phyloP scores from a whole-genome alignment of 2,888 invertebrate species.

The Sisyra terminalis region DNA sequence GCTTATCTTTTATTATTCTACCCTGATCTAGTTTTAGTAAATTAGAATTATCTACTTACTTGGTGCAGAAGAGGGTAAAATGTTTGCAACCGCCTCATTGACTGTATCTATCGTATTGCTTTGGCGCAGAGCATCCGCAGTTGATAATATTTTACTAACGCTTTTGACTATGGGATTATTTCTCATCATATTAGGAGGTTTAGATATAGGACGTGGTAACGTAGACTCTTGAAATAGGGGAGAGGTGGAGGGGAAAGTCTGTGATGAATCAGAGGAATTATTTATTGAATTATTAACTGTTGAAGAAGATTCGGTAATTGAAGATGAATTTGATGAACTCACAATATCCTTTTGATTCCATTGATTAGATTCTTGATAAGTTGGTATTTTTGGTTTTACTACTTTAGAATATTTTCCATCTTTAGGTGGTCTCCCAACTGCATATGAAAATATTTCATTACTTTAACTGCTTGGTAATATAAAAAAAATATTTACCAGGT shows the following conservation, averaged over 20 bases:
- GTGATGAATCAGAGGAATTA: neutral
- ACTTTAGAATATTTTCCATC: conserved; percentile 13
- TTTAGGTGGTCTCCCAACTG: conserved; percentile 33
- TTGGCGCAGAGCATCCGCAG: conserved; percentile 9
- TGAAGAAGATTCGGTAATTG: conserved; percentile 13
- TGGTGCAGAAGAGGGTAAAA: conserved; percentile 19
- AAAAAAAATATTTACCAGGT: conserved; percentile 17
- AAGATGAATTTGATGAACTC: conserved; percentile 8
- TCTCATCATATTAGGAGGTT: neutral
- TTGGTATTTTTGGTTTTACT: conserved; percentile 3
- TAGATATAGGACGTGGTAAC: neutral
- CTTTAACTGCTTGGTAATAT: no score
- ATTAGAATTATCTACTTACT: no score
- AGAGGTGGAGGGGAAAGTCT: neutral
- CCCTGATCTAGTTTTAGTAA: no score
- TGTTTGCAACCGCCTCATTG: conserved; percentile 25
- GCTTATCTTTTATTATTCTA: no score
- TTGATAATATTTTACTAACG: conserved; percentile 2
- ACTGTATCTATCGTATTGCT: conserved; percentile 19
- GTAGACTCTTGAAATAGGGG: neutral
- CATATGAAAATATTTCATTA: no score
- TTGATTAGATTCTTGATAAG: conserved; percentile 15
- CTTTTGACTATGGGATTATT: conserved; percentile 3
- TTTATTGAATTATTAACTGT: neutral
- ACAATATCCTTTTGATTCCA: conserved; percentile 8